phyloP scores from a whole-genome alignment of 1,140 invertebrate genomes.

The Ladona fulva region DNA sequence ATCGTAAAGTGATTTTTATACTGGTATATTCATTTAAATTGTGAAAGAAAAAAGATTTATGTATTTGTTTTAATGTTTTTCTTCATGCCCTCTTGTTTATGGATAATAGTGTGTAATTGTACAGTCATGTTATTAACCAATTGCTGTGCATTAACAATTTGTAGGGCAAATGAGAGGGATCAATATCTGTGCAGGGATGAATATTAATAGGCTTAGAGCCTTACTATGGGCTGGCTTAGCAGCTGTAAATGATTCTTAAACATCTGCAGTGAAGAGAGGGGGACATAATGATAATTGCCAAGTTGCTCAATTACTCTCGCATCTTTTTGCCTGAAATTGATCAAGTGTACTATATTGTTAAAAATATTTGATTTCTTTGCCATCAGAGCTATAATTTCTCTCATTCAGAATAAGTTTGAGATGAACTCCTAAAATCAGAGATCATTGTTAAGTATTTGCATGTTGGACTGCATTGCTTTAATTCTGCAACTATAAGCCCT shows the following conservation, averaged over 20 bases:
- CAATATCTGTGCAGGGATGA: not conserved
- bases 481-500: too few relatives aligned
- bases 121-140: constrained; percentile 7
- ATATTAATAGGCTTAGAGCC: not conserved
- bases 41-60: constrained; percentile 7
- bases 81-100: constrained; percentile 9
- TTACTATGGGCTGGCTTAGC: not conserved
- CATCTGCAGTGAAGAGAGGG: not conserved
- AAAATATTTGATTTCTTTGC: too few relatives aligned
- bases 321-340: not conserved
- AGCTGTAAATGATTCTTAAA: not conserved
- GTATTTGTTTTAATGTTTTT: not conserved
- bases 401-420: too few relatives aligned
- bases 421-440: too few relatives aligned
- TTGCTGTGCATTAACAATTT: constrained; percentile 10
- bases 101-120: constrained; percentile 10
- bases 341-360: too few relatives aligned
- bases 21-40: constrained; percentile 1
- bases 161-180: not conserved
- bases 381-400: too few relatives aligned
- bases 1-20: constrained; percentile 8
- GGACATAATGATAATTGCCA: not conserved
- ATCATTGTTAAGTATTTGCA: too few relatives aligned
- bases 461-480: too few relatives aligned
- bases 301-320: not conserved